Percentiles rank a stretch among this genome's conserved stretches.
Evolutionary conservation across 2,113 vertebrate species (phyloP).

Genomic region (Lamprotornis superbus): DNA sequence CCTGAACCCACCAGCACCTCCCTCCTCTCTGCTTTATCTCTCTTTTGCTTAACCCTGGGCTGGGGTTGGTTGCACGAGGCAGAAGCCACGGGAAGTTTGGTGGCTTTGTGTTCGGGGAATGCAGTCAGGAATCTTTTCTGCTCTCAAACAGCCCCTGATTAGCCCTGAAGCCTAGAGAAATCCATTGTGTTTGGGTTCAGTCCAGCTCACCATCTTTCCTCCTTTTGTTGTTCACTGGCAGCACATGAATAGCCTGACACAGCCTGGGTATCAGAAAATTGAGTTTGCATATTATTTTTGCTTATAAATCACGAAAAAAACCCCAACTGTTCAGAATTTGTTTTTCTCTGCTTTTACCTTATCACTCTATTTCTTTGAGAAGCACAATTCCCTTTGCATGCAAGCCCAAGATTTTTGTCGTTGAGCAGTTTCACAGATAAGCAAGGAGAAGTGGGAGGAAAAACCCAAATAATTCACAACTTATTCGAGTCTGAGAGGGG

Average conservation of each 20-base stretch:
- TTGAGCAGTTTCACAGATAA: neutral
- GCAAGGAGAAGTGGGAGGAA: neutral
- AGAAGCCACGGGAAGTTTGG: neutral
- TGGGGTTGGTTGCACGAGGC: neutral
- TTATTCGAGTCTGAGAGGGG: neutral
- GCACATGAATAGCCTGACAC: neutral
- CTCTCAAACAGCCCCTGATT: neutral
- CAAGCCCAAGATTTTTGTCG: neutral
- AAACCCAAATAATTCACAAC: neutral
- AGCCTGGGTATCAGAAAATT: neutral
- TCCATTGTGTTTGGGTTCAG: neutral
- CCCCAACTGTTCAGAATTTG: neutral
- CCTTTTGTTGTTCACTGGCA: neutral
- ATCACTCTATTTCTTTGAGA: neutral
- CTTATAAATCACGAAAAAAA: neutral
- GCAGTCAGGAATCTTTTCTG: neutral
- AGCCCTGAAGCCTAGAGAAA: neutral
- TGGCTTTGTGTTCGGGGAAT: neutral
- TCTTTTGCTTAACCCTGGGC: neutral
- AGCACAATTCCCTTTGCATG: neutral
- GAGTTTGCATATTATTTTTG: neutral
- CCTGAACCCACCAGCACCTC: neutral
- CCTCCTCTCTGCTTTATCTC: neutral
- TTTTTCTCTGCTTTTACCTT: neutral
- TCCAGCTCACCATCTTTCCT: neutral